Percentiles rank a stretch among this genome's conserved stretches.
Conservation (phyloP, 2,113 vertebrate species). For the Pollachius pollachius region DNA sequence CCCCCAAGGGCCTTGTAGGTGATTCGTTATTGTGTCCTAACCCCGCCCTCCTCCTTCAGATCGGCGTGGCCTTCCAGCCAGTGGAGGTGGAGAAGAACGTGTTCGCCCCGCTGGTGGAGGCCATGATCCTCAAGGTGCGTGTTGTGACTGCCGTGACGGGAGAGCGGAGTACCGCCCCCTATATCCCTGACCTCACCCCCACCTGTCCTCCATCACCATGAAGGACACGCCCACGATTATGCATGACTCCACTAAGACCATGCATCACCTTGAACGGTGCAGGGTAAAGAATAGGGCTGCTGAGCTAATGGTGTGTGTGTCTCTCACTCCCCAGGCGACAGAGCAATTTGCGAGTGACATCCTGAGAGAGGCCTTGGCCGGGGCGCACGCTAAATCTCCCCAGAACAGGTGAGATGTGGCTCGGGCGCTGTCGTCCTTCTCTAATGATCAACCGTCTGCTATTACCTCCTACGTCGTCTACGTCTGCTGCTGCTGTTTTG, state of each 20-base stretch:
- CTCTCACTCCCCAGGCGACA: constrained; percentile 80
- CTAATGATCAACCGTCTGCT: too few species aligned
- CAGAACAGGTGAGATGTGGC: constrained; percentile 83
- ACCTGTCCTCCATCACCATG: constrained; percentile 5
- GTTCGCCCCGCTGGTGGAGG: constrained; percentile 87
- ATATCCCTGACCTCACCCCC: neutral
- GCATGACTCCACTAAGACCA: neutral
- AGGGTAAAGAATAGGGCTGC: neutral
- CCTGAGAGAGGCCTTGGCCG: constrained; percentile 87
- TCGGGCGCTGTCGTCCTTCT: neutral
- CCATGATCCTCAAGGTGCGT: constrained; percentile 94
- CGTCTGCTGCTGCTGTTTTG: too few species aligned
- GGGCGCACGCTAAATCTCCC: constrained; percentile 82
- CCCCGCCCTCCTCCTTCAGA: constrained; percentile 68
- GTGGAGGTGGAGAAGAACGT: constrained; percentile 88
- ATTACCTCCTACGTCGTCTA: too few species aligned
- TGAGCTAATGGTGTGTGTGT: constrained; percentile 20
- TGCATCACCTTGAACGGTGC: constrained; percentile 31
- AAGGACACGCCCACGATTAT: neutral
- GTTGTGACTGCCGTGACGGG: neutral
- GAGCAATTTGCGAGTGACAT: constrained; percentile 92
- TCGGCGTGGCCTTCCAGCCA: constrained; percentile 88
- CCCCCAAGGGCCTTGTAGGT: neutral
- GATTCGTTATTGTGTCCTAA: neutral
- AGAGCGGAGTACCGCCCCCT: neutral